Base-by-base conservation (phyloP, 2,888 invertebrate species). In the Xanthorhoe designata region DNA sequence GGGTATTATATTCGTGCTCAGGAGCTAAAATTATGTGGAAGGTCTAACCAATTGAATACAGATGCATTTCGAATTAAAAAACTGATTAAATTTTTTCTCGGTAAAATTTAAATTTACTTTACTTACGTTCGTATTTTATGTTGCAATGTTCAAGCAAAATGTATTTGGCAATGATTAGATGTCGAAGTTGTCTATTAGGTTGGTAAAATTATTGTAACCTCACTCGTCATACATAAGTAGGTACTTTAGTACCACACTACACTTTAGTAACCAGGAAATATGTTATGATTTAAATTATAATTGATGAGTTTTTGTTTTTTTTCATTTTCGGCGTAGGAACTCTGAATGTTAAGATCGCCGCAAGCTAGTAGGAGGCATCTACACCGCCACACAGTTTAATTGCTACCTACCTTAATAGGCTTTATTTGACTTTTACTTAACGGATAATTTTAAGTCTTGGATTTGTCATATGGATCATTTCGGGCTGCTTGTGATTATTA, bases 281-380 rank as follows among this genome's bases (percentile, higher is more conserved):
- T 65, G 29, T 66, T 71, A 62, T 70, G 49, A 64, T 42, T 69
- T 72, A 72, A 76, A 79, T 78, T 75, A 78, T 76, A 76, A 72
- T 70, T 79, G 70, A 78, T 79, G 80, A 77, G 77, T 69, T 62
- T 62, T n/a, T n/a, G n/a, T n/a, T n/a, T n/a, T n/a, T n/a, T n/a
- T 60, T 72, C 59, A 54, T 66, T 69, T 59, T 71, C 13, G 57
- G 65, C 67, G 70, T 72, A 71, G 66, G 72, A 71, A 71, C 51
- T 66, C 66, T 70, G 52, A 45, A 63, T 68, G 72, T 65, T 54
- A 47, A 67, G 57, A 72, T 60, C 19, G 70, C 72, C 65, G 60
- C 69, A 51, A 69, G 73, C 72, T 45, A 53, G 15, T n/a, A 57
- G 38, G n/a, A n/a, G n/a, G n/a, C n/a, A n/a, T n/a, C n/a, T 45